Conservation (phyloP, 1,140 invertebrate species). For the Dufourea novaeangliae region DNA sequence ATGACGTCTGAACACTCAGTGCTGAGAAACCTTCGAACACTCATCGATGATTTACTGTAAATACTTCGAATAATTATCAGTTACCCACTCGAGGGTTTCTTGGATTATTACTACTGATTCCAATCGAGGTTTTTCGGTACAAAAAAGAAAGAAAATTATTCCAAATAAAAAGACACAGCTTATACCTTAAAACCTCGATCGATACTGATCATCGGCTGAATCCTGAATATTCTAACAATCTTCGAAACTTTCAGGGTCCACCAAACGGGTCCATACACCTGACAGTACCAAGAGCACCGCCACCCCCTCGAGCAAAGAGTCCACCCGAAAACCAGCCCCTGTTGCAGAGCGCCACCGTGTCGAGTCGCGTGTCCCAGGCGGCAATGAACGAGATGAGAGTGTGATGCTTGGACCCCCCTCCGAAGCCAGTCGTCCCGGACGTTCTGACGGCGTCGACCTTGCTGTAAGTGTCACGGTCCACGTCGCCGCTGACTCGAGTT, state of each 20-base stretch:
- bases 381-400: conserved; percentile 92
- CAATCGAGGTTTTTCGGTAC: not conserved
- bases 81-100: too few species aligned
- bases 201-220: not conserved
- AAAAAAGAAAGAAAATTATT: too few species aligned
- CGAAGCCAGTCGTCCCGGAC: conserved; percentile 77
- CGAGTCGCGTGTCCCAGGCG: conserved; percentile 86
- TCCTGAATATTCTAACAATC: too few species aligned
- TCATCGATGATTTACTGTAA: too few species aligned
- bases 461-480: conserved; percentile 69
- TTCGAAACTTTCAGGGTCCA: conserved; percentile 76
- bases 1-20: too few species aligned
- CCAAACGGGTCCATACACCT: conserved; percentile 84
- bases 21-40: too few species aligned
- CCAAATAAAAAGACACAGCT: not conserved
- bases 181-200: not conserved
- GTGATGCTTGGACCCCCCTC: conserved; percentile 86
- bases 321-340: conserved; percentile 84
- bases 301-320: conserved; percentile 83
- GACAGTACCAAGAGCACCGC: conserved; percentile 83
- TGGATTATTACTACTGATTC: not conserved
- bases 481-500: not conserved
- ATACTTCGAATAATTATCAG: too few species aligned
- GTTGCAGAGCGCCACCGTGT: conserved; percentile 76
- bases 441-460: conserved; percentile 79